phyloP scores from a whole-genome alignment of 2,797 vertebrate species.

The Podarcis siculus region DNA sequence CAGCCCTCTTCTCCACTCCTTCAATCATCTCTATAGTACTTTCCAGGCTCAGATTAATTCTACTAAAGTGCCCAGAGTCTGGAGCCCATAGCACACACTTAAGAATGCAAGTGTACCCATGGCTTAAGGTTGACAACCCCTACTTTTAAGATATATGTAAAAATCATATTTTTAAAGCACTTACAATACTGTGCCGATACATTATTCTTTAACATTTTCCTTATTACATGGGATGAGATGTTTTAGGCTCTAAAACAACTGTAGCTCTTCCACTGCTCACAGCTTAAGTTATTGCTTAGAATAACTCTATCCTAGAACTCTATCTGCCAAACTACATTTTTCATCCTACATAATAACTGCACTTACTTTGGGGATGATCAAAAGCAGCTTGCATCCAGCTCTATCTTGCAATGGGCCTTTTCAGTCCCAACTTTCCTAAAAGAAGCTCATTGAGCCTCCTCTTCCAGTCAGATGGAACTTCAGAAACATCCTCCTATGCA shows the following conservation, averaged over 20 bases:
- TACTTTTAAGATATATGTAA: too few species aligned
- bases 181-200: not conserved
- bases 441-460: not conserved
- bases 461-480: not conserved
- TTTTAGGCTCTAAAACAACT: not conserved
- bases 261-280: slow-evolving; percentile 7
- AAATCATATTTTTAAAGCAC: not conserved
- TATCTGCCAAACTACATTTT: not conserved
- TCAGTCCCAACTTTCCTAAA: not conserved
- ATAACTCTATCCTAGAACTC: not conserved
- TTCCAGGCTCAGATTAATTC: too few species aligned
- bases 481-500: not conserved
- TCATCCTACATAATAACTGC: not conserved
- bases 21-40: not conserved
- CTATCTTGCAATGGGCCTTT: not conserved
- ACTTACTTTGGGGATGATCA: not conserved
- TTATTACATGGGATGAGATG: slow-evolving; percentile 23
- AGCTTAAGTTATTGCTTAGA: not conserved
- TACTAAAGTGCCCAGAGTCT: too few species aligned
- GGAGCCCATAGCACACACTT: too few species aligned
- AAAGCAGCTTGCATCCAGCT: not conserved
- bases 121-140: too few species aligned
- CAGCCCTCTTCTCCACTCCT: not conserved
- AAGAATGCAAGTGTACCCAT: too few species aligned
- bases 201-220: slow-evolving; percentile 18